phyloP scores from a whole-genome alignment of 2,113 vertebrate species.

The Anseranas semipalmata region DNA sequence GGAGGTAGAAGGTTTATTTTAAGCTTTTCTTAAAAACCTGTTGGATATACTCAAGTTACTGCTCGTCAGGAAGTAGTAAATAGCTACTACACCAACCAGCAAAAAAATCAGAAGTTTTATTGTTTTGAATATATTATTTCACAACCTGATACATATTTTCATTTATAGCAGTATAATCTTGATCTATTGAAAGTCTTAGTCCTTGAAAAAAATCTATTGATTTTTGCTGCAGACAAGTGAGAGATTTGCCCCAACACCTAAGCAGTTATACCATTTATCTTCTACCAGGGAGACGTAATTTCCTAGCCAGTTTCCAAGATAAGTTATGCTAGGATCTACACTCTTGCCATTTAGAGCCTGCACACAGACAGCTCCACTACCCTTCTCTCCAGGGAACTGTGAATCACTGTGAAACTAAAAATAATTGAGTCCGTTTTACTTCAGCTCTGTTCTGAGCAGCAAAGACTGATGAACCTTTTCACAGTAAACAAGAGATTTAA shows the following conservation, averaged over 20 bases:
- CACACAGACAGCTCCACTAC: neutral
- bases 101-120: neutral
- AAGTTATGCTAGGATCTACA: neutral
- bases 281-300: neutral
- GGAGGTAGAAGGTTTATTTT: neutral
- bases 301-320: neutral
- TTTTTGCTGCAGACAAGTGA: neutral
- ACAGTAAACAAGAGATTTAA: neutral
- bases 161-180: neutral
- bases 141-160: neutral
- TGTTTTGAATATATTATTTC: neutral
- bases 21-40: neutral
- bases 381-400: neutral
- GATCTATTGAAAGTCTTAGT: neutral
- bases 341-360: neutral
- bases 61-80: neutral
- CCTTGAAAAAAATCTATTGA: neutral
- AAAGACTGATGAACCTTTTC: neutral
- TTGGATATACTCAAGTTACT: neutral
- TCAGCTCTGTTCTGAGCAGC: neutral
- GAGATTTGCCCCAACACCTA: neutral
- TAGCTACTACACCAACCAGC: neutral
- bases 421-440: neutral
- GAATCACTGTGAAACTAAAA: slow-evolving; percentile 25
- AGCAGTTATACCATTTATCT: neutral